These are phyloP conservation scores for Brenthis ino DNA, from an alignment of 2,888 invertebrate species.

Conservation along the genomic window DNA sequence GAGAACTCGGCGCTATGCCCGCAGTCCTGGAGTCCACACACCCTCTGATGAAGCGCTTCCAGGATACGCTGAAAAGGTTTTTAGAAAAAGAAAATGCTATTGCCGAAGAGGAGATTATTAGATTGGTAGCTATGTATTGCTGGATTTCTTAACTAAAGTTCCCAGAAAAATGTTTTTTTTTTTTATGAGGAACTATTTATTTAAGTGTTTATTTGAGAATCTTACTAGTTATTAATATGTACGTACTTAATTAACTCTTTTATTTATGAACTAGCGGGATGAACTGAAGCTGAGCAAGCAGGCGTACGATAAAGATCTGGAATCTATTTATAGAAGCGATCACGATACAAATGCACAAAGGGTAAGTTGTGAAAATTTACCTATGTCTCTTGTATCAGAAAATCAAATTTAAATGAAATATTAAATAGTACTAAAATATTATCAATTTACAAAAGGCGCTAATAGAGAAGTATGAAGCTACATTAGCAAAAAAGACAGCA, in stretches of 20 bases:
- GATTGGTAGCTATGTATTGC: slow-evolving; percentile 76
- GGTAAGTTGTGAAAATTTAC: slow-evolving; percentile 54
- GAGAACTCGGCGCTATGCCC: slow-evolving; percentile 65
- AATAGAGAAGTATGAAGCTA: slow-evolving; percentile 81
- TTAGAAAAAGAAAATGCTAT: slow-evolving; percentile 84
- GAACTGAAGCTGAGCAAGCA: slow-evolving; percentile 60
- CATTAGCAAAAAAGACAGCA: slow-evolving; percentile 73
- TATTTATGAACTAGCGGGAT: slow-evolving; percentile 52
- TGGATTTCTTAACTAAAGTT: neutral
- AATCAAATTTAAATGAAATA: too few species aligned
- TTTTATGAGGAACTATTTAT: slow-evolving; percentile 28
- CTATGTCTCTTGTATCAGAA: too few species aligned
- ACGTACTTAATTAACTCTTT: too few species aligned
- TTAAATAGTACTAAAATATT: too few species aligned
- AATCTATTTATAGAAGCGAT: slow-evolving; percentile 80
- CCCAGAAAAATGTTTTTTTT: neutral
- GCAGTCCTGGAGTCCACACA: slow-evolving; percentile 87
- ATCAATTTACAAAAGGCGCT: slow-evolving; percentile 50
- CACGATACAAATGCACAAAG: slow-evolving; percentile 84
- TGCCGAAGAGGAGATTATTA: slow-evolving; percentile 85
- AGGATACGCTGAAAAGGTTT: slow-evolving; percentile 85
- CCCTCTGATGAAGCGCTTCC: slow-evolving; percentile 88
- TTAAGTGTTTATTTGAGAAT: too few species aligned
- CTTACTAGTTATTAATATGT: too few species aligned
- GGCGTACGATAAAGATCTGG: slow-evolving; percentile 76